These are phyloP conservation scores for Strix aluco DNA, from an alignment of 2,113 vertebrate genomes.

Conservation along the genomic window DNA sequence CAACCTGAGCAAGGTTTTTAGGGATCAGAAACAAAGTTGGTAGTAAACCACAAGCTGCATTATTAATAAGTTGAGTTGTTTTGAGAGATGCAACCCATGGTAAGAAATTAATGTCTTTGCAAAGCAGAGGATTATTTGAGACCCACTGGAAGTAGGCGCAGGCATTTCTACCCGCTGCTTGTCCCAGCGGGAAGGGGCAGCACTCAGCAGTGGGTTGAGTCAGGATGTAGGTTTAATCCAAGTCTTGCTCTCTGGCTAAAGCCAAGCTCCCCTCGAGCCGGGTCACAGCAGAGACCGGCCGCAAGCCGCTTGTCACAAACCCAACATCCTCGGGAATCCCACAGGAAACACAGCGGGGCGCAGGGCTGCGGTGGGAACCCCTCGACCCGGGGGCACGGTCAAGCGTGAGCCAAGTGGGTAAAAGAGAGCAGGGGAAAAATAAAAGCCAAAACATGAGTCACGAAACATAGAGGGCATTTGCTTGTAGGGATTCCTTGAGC, in stretches of 20 bases:
- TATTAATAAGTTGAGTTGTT: background rate
- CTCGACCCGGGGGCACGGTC: rapidly evolving
- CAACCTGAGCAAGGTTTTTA: background rate
- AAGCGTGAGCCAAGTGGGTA: background rate
- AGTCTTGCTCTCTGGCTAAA: background rate
- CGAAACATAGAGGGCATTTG: background rate
- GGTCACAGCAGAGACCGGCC: background rate
- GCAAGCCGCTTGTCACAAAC: background rate
- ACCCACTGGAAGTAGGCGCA: background rate
- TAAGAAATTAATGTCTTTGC: background rate
- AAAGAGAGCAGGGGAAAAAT: background rate
- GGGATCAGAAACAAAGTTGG: background rate
- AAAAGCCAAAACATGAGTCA: background rate
- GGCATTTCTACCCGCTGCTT: background rate
- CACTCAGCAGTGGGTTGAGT: background rate
- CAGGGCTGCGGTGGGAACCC: background rate
- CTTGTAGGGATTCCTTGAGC: background rate
- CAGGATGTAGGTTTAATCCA: constrained; percentile 34
- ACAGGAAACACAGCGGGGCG: background rate
- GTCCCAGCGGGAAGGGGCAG: background rate
- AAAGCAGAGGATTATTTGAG: background rate
- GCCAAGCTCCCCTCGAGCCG: background rate
- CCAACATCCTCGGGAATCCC: background rate
- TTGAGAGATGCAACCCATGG: background rate
- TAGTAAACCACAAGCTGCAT: background rate